A percentile compares a stretch with the other conserved stretches of the same genome.
Evolutionary conservation across 2,888 invertebrate genomes (phyloP).

Genomic region (Andrena bucephala): DNA sequence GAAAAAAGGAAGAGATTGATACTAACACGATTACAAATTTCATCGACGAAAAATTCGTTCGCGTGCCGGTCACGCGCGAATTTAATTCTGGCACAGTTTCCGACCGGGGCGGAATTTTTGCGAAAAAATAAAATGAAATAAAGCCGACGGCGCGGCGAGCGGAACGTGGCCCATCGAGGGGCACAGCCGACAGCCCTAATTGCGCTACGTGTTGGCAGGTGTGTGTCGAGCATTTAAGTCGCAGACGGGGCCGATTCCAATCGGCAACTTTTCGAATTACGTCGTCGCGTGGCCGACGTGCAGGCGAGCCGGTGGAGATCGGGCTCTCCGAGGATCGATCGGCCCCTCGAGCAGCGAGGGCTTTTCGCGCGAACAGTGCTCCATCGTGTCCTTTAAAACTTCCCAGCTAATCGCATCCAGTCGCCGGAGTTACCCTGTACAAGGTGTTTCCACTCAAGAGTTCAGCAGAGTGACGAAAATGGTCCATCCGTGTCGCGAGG

Average conservation of each 20-base stretch:
- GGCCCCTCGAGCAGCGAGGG: not conserved
- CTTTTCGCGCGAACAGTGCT: not conserved
- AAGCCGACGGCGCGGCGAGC: slow-evolving; percentile 18
- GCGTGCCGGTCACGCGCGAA: slow-evolving; percentile 59
- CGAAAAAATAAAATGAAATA: slow-evolving; percentile 56
- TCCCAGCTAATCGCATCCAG: too few species aligned
- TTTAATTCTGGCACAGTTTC: slow-evolving; percentile 63
- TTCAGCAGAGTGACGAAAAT: too few species aligned
- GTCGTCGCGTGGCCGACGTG: slow-evolving; percentile 1
- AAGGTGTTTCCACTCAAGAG: too few species aligned
- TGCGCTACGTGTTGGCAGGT: slow-evolving; percentile 52
- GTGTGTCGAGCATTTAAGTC: slow-evolving; percentile 46
- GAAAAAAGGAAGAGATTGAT: slow-evolving; percentile 44
- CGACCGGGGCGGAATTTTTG: slow-evolving; percentile 51
- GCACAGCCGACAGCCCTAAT: slow-evolving; percentile 58
- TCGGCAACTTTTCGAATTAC: slow-evolving; percentile 56
- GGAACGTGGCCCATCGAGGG: slow-evolving; percentile 38
- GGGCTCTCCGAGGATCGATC: not conserved
- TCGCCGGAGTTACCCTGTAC: too few species aligned
- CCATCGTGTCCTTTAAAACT: too few species aligned
- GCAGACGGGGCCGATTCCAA: slow-evolving; percentile 25
- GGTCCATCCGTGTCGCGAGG: too few species aligned
- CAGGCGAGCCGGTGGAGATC: not conserved
- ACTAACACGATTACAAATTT: slow-evolving; percentile 56
- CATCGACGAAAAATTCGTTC: slow-evolving; percentile 51